A percentile compares a stretch with the other conserved stretches of the same genome.
phyloP scores from a whole-genome alignment of 2,888 invertebrate species.

The Ashinkailepas kermadecensis region DNA sequence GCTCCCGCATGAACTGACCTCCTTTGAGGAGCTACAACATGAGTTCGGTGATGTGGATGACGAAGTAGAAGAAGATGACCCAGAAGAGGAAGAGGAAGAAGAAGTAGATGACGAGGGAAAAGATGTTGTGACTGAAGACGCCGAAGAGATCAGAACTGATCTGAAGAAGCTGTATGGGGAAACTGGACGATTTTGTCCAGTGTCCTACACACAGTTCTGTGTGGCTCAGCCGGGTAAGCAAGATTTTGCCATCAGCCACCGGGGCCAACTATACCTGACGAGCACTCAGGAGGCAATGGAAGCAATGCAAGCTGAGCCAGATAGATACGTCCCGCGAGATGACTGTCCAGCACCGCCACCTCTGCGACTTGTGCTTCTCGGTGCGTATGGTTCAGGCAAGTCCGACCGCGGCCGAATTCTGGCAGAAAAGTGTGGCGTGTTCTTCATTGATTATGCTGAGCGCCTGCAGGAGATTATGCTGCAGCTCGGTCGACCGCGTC shows the following conservation, averaged over 20 bases:
- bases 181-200: constrained; percentile 1
- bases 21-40: not conserved
- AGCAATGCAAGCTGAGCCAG: not conserved
- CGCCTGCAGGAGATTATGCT: not conserved
- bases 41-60: constrained; percentile 17
- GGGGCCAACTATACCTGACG: not conserved
- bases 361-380: not conserved
- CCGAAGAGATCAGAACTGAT: not conserved
- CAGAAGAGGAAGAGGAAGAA: constrained; percentile 10
- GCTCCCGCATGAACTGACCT: not conserved
- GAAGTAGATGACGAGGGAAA: not conserved
- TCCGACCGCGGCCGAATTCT: not conserved
- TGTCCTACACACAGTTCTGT: not conserved
- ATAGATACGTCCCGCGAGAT: not conserved
- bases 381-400: not conserved
- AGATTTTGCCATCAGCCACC: not conserved
- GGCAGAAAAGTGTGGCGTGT: not conserved
- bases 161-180: not conserved
- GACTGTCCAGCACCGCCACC: not conserved
- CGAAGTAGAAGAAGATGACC: constrained; percentile 1
- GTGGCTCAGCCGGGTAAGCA: not conserved
- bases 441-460: not conserved
- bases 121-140: not conserved
- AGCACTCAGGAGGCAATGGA: not conserved
- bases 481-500: not conserved